Base-by-base conservation (phyloP, 2,113 vertebrate genomes). In the Gavia stellata region DNA sequence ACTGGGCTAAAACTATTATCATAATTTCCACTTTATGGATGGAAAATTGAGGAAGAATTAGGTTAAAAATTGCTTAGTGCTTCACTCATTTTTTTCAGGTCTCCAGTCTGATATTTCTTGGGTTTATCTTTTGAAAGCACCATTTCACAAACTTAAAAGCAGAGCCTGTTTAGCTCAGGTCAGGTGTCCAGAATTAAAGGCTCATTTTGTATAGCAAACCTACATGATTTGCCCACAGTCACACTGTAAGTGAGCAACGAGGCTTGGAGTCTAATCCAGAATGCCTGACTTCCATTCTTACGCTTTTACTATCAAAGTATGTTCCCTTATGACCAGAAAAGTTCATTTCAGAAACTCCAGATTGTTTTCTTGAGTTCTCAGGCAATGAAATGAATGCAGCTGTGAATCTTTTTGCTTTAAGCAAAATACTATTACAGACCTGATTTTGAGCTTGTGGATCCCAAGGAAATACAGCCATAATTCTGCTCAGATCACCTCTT, bases 1-100 rank as follows among this genome's bases (percentile, higher is more conserved):
- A 65, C 55, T 17, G 33, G 10, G 55, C 62, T 66, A 82, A 90
- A 87, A 70, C 79, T 65, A 79, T 89, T 70, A 80, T 14, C 9
- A 25, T 73, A 63, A 95, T 95, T 94, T 84, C 52, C n/a, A 91
- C 49, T 82, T 91, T 47, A 80, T 20, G 18, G 58, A 82, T 47
- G 45, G 89, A 87, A 95, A 94, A 95, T 85, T 82, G 84, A 82
- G n/a, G 55, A 77, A 88, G 58, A 85, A 72, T 78, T 81, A 59
- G 24, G n/a, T 79, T 86, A 87, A 81, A 91, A 82, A 92, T 63
- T 61, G 24, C 63, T 81, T 61, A 80, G 73, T 38, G 6, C 40
- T 68, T 79, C 17, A 72, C 18, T n/a, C 0, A 1, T 55, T 66
- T 88, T 49, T 71, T 92, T 44, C 12, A 44, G 4, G 33, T 65